Percentiles rank a stretch among this genome's conserved stretches.
phyloP scores from a whole-genome alignment of 2,888 invertebrate genomes.

The Thera obeliscata region DNA sequence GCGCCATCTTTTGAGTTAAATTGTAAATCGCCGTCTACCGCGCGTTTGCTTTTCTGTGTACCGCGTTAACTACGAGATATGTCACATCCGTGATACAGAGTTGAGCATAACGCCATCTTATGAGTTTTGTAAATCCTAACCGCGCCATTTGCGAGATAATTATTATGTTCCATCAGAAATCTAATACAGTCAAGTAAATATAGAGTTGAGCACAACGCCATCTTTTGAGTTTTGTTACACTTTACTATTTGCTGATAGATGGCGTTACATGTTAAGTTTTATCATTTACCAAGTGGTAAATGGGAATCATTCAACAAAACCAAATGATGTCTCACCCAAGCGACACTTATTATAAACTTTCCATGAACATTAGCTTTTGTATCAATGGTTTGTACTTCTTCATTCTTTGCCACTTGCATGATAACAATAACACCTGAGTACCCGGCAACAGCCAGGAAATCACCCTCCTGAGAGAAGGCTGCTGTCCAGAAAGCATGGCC shows the following conservation, averaged over 20 bases:
- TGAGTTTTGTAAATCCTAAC: slow-evolving; percentile 93
- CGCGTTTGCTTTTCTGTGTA: slow-evolving; percentile 66
- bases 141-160: slow-evolving; percentile 95
- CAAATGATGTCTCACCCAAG: slow-evolving; percentile 89
- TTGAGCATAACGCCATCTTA: slow-evolving; percentile 2
- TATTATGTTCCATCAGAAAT: no score
- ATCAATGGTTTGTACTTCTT: slow-evolving; percentile 91
- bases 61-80: slow-evolving; percentile 89
- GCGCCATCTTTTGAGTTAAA: background rate
- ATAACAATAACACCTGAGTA: slow-evolving; percentile 94
- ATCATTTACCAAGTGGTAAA: no score
- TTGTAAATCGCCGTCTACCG: slow-evolving; percentile 90
- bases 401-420: slow-evolving; percentile 87
- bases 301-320: background rate
- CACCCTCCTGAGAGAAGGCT: slow-evolving; percentile 95
- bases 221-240: background rate
- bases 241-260: background rate
- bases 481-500: slow-evolving; percentile 97
- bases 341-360: slow-evolving; percentile 95
- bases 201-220: background rate
- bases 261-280: background rate
- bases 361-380: slow-evolving; percentile 87
- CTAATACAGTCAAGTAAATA: background rate
- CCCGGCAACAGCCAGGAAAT: slow-evolving; percentile 94
- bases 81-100: slow-evolving; percentile 87